phyloP scores from a whole-genome alignment of 2,113 vertebrate genomes.

The Hyperopisus bebe region DNA sequence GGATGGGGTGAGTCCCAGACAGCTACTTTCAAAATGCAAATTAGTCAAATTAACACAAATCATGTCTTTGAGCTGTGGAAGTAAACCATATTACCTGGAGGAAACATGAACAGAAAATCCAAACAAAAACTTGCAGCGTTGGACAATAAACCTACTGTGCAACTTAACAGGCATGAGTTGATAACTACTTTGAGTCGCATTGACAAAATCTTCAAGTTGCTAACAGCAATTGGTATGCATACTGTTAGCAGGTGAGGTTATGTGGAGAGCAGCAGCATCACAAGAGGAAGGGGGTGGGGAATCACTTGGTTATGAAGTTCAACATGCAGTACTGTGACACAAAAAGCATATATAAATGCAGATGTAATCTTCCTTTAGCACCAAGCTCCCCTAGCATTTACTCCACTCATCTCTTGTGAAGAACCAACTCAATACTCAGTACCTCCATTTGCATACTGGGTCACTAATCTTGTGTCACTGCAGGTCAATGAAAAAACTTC shows the following conservation, averaged over 20 bases:
- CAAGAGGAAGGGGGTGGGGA: background rate
- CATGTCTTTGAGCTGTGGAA: background rate
- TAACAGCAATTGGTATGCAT: background rate
- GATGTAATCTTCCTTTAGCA: background rate
- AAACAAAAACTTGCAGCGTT: background rate
- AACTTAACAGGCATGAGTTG: background rate
- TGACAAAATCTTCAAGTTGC: background rate
- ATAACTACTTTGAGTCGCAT: background rate
- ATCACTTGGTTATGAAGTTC: background rate
- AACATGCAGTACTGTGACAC: background rate
- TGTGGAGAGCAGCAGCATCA: background rate
- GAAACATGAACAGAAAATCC: background rate
- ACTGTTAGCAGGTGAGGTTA: background rate
- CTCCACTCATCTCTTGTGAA: background rate
- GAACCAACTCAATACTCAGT: background rate
- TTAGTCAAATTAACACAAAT: background rate
- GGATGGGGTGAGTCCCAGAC: background rate
- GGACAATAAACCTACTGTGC: background rate
- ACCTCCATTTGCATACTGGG: background rate
- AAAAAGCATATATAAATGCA: background rate
- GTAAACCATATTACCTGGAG: background rate
- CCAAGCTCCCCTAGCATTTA: background rate
- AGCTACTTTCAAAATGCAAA: background rate
- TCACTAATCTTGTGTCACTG: background rate
- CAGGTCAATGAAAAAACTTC: background rate